phyloP scores from a whole-genome alignment of 2,888 invertebrate species.

The Tipula unca region DNA sequence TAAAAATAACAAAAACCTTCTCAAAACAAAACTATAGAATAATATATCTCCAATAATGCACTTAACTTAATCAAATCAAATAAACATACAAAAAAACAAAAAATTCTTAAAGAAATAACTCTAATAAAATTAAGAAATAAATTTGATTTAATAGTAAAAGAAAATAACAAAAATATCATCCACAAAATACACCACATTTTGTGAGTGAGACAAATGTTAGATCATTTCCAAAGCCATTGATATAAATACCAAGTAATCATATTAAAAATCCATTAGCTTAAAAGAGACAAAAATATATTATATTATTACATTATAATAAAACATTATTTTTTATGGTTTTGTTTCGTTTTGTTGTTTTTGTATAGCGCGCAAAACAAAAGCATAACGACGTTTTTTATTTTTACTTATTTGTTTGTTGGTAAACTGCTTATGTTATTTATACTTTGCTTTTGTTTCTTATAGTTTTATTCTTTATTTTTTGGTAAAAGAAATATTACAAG shows the following conservation, averaged over 20 bases:
- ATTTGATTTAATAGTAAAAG: not conserved
- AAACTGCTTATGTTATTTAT: not conserved
- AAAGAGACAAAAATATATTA: slow-evolving; percentile 18
- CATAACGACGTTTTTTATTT: not conserved
- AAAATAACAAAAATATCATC: not conserved
- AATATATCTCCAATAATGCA: not conserved
- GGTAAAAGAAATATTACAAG: not conserved
- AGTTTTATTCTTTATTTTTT: not conserved
- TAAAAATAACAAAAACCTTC: not conserved
- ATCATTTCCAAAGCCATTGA: not conserved
- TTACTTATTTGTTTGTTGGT: not conserved
- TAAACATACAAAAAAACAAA: not conserved
- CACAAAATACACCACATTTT: not conserved
- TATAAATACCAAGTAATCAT: not conserved
- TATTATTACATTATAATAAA: not conserved
- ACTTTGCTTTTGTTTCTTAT: not conserved
- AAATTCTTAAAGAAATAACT: not conserved
- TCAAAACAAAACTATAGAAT: not conserved
- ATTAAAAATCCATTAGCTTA: slow-evolving; percentile 16
- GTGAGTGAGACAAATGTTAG: not conserved
- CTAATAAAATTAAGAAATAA: not conserved
- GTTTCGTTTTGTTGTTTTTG: not conserved
- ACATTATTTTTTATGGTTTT: not conserved
- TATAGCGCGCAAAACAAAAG: not conserved
- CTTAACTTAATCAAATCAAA: not conserved